These are phyloP conservation scores for Agelastica alni DNA, from an alignment of 2,888 invertebrate genomes.

Conservation along the genomic window DNA sequence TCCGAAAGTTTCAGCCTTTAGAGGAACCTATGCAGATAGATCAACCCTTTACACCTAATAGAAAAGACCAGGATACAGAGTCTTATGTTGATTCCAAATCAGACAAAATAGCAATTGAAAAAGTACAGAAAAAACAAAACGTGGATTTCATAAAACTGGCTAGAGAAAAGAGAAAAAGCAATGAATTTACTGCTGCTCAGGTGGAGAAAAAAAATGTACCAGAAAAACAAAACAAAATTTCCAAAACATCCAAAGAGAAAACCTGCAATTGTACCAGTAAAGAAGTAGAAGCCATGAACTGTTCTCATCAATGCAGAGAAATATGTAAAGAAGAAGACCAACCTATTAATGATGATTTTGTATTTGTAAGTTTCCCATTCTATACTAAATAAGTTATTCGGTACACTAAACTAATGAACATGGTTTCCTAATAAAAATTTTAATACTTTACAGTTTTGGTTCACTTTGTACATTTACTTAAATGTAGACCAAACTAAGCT, in stretches of 20 bases:
- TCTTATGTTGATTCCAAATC: background rate
- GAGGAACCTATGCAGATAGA: constrained; percentile 22
- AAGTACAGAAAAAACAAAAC: constrained; percentile 35
- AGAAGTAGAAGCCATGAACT: constrained; percentile 40
- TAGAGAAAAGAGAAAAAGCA: constrained; percentile 41
- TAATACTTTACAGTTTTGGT: no score
- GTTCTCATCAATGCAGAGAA: constrained; percentile 26
- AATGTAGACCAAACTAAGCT: no score
- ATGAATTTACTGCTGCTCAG: constrained; percentile 17
- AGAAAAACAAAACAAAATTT: constrained; percentile 16
- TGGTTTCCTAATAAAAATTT: no score
- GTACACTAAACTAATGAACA: no score
- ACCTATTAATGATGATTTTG: constrained; percentile 49
- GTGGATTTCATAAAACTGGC: constrained; percentile 43
- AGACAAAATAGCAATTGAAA: constrained; percentile 22
- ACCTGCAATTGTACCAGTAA: constrained; percentile 14
- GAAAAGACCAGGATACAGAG: background rate
- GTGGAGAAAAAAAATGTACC: constrained; percentile 28
- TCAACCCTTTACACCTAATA: constrained; percentile 6
- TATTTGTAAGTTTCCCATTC: constrained; percentile 56
- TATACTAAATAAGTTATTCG: no score
- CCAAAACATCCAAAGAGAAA: constrained; percentile 2
- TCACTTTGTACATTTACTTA: no score
- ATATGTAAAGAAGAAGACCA: constrained; percentile 27
- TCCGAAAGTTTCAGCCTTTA: constrained; percentile 37